Evolutionary conservation across 2,888 invertebrate genomes (phyloP), one percentile per base, ranked within the genome.

Genomic region (Spialia ferax): DNA sequence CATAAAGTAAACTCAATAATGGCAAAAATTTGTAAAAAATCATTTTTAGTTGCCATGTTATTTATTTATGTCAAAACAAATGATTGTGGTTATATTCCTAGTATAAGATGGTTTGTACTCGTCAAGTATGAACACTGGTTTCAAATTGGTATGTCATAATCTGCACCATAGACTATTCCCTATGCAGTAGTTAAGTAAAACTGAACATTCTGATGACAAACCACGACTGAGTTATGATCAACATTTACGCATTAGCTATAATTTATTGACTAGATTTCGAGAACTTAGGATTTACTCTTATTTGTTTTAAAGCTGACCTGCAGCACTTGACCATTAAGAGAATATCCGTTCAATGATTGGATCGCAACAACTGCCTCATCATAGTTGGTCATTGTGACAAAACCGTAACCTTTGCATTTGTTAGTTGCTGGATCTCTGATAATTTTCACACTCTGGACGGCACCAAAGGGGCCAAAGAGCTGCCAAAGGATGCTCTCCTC

Each of bases 371-470:
- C 96, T 70, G 99, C 98, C 93, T 99, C 99, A 84, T 99, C 99
- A 87, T 99, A 99, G 93, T 99, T 98, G 87, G 98, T 98, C 99
- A 99, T 99, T 75, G 99, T 99, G 78, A 99, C 99, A 91, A 99
- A 99, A 77, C 99, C 99, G 92, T 99, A 99, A 74, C 99, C 99
- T 95, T 99, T 99, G 95, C 99, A 99, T 93, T 99, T 99, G 95
- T 98, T 98, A 76, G 98, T 98, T 84, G 98, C 97, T 81, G 98
- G 96, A 95, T 99, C 99, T 83, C 98, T 96, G 86, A 99, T 98
- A 80, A 99, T 98, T 95, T 99, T 99, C 78, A 99, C 99, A 94
- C 97, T 98, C 94, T 99, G 98, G 84, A 99, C 99, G 81, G 99
- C 99, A 81, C 99, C 99, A 85, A 99, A 99, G 56, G 99, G 99